phyloP scores from a whole-genome alignment of 2,888 invertebrate species.

The Callosobruchus maculatus region DNA sequence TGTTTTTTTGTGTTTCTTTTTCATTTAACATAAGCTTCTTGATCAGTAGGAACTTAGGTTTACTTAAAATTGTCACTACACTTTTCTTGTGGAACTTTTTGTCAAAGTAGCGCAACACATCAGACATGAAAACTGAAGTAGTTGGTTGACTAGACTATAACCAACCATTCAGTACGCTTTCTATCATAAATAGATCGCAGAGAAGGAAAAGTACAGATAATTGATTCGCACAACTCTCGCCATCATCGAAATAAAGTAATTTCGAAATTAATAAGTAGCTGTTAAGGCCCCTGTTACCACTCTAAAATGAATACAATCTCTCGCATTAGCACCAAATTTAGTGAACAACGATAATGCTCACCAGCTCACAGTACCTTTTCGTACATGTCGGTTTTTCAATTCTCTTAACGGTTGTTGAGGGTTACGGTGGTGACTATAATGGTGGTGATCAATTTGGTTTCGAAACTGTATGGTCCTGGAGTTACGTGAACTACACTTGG shows the following conservation, averaged over 20 bases:
- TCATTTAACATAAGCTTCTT: too few relatives aligned
- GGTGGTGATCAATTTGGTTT: not conserved
- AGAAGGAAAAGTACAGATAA: not conserved
- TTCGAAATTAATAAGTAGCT: not conserved
- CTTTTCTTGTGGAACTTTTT: too few relatives aligned
- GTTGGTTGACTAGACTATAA: not conserved
- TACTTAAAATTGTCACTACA: too few relatives aligned
- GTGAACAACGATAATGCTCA: not conserved
- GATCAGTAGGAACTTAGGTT: too few relatives aligned
- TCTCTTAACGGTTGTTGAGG: not conserved
- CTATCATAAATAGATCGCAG: not conserved
- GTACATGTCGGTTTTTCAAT: not conserved
- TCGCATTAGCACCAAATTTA: not conserved
- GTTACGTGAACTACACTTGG: conserved; percentile 66
- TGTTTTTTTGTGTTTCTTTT: too few relatives aligned
- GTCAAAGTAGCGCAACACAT: too few relatives aligned
- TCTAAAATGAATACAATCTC: not conserved
- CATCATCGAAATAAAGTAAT: not conserved
- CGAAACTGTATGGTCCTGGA: conserved; percentile 49
- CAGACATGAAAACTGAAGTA: too few relatives aligned
- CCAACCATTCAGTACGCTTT: not conserved
- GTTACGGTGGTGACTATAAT: not conserved
- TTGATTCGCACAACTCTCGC: not conserved
- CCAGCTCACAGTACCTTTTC: not conserved
- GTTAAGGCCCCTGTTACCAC: not conserved